A percentile compares a stretch with the other conserved stretches of the same genome.
Evolutionary conservation across 2,888 invertebrate species (phyloP).

Genomic region (Pachycephus smyrnensis): DNA sequence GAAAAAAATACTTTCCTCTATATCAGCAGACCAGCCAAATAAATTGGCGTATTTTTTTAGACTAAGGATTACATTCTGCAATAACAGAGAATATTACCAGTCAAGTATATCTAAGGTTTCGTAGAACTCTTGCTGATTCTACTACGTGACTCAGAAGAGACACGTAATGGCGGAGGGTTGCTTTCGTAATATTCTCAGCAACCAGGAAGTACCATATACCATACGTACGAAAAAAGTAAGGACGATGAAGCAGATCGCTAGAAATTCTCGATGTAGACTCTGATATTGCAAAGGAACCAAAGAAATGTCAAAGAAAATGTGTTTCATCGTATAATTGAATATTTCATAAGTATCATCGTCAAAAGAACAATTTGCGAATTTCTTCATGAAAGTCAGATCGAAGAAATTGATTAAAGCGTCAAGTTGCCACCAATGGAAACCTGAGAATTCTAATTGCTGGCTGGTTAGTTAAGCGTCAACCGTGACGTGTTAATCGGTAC

Average conservation of each 20-base stretch:
- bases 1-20: neutral
- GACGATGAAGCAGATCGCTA: neutral
- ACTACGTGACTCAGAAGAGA: neutral
- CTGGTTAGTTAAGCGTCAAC: neutral
- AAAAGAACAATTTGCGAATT: neutral
- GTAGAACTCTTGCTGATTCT: neutral
- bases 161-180: neutral
- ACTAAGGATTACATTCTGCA: neutral
- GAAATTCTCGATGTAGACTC: neutral
- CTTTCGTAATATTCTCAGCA: neutral
- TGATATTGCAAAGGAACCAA: neutral
- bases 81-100: neutral
- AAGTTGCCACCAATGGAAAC: conserved; percentile 12
- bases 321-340: neutral
- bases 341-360: neutral
- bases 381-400: neutral
- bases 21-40: neutral
- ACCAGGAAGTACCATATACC: neutral
- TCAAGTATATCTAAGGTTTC: neutral
- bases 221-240: neutral
- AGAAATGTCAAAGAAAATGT: neutral
- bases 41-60: neutral
- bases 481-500: neutral
- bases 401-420: neutral
- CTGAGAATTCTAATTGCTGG: conserved; percentile 6